phyloP scores from a whole-genome alignment of 2,888 invertebrate species.

The Ornithoptera priamus region DNA sequence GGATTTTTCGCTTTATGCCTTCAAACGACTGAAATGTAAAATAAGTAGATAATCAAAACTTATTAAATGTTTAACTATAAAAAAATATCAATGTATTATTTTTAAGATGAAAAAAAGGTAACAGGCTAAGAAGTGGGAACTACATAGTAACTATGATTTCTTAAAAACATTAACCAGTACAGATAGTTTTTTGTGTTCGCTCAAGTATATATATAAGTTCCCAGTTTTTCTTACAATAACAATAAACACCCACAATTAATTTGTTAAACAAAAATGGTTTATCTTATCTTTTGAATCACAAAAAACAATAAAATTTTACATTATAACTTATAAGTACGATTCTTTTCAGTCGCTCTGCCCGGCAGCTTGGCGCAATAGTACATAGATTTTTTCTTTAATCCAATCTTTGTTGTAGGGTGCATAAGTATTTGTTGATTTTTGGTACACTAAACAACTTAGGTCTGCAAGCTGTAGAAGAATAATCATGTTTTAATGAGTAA shows the following conservation, averaged over 20 bases:
- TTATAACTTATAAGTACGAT: constrained; percentile 19
- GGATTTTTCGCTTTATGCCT: too few species aligned
- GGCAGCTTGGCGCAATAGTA: constrained; percentile 94
- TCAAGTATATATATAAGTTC: too few species aligned
- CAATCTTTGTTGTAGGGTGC: constrained; percentile 99
- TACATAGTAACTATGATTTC: too few species aligned
- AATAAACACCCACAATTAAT: not conserved
- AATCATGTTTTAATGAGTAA: not conserved
- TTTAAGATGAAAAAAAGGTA: too few species aligned
- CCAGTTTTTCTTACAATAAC: too few species aligned
- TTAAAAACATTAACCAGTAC: too few species aligned
- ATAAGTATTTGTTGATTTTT: constrained; percentile 96
- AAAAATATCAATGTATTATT: too few species aligned
- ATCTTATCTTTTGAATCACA: not conserved
- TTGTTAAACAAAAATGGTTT: not conserved
- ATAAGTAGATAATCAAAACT: too few species aligned
- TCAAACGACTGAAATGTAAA: too few species aligned
- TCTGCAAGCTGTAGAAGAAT: constrained; percentile 85
- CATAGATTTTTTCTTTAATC: constrained; percentile 99
- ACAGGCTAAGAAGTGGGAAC: too few species aligned
- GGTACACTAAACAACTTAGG: constrained; percentile 96
- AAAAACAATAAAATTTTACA: constrained; percentile 13
- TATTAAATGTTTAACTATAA: too few species aligned
- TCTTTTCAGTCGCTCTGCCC: constrained; percentile 74
- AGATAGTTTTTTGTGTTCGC: too few species aligned